A percentile compares a stretch with the other conserved stretches of the same genome.
Conservation (phyloP, 2,113 vertebrate genomes). For the Pardalotus punctatus region DNA sequence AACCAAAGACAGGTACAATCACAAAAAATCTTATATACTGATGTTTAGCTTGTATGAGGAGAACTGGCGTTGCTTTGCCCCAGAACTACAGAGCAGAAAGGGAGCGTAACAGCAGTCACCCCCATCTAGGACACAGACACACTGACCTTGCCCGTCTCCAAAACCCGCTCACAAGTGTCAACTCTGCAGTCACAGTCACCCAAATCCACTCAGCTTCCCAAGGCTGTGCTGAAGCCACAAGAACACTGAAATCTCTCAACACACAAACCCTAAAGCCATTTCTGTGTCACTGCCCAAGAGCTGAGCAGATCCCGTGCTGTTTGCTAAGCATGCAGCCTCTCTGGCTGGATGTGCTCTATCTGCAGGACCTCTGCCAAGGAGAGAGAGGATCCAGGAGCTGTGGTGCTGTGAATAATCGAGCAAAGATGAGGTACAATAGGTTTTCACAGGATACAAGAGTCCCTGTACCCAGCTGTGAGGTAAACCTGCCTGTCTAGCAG, state of each 20-base stretch:
- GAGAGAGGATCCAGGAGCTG: neutral
- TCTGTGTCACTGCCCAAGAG: neutral
- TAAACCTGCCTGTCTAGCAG: neutral
- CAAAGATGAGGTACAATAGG: neutral
- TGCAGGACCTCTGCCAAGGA: neutral
- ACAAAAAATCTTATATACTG: neutral
- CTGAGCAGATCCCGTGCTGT: accelerated
- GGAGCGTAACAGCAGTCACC: neutral
- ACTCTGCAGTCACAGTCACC: neutral
- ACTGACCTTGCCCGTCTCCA: neutral
- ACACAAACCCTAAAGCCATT: neutral
- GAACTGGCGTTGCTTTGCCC: neutral
- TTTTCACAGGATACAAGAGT: neutral
- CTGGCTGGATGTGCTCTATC: neutral
- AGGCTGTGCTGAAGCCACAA: accelerated
- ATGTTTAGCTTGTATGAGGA: neutral
- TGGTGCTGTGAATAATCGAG: neutral
- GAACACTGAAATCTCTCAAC: neutral
- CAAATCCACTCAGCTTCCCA: neutral
- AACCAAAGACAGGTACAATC: neutral
- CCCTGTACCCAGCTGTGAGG: neutral
- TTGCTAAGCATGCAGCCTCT: accelerated
- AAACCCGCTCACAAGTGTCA: neutral
- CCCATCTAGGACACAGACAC: neutral
- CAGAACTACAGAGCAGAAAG: neutral